These are phyloP conservation scores for Dendrocincla fuliginosa DNA, from an alignment of 2,797 vertebrate species.

Conservation along the genomic window DNA sequence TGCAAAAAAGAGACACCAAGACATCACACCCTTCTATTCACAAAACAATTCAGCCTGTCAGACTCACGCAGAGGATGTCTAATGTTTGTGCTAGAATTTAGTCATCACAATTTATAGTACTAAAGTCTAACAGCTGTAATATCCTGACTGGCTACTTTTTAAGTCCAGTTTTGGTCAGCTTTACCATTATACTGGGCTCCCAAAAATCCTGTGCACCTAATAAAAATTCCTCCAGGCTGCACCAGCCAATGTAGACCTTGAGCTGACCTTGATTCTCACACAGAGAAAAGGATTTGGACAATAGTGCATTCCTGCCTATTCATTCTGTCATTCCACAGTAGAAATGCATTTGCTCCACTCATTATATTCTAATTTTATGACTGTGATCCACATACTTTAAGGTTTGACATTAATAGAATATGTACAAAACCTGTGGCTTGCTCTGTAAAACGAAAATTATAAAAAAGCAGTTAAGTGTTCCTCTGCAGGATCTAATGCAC, in stretches of 20 bases:
- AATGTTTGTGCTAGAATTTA: background rate
- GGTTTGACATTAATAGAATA: background rate
- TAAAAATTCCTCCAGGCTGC: slow-evolving; percentile 8
- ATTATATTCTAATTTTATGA: slow-evolving; percentile 35
- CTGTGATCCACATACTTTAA: slow-evolving; percentile 4
- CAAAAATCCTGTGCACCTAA: background rate
- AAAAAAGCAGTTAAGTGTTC: background rate
- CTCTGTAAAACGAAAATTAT: background rate
- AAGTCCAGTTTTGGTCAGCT: background rate
- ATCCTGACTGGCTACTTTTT: background rate
- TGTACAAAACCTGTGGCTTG: background rate
- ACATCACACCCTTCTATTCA: background rate
- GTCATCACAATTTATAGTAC: background rate
- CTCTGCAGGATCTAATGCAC: background rate
- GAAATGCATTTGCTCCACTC: slow-evolving; percentile 33
- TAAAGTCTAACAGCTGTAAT: background rate
- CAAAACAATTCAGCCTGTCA: background rate
- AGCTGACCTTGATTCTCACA: background rate
- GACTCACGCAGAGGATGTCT: background rate
- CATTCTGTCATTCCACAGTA: background rate
- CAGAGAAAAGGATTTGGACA: slow-evolving; percentile 14
- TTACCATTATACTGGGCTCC: background rate
- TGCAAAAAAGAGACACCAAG: background rate
- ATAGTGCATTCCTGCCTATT: slow-evolving; percentile 4
- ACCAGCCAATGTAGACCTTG: background rate